Percentiles rank a stretch among this genome's conserved stretches.
Evolutionary conservation across 2,888 invertebrate genomes (phyloP).

Genomic region (Tridacna crocea): DNA sequence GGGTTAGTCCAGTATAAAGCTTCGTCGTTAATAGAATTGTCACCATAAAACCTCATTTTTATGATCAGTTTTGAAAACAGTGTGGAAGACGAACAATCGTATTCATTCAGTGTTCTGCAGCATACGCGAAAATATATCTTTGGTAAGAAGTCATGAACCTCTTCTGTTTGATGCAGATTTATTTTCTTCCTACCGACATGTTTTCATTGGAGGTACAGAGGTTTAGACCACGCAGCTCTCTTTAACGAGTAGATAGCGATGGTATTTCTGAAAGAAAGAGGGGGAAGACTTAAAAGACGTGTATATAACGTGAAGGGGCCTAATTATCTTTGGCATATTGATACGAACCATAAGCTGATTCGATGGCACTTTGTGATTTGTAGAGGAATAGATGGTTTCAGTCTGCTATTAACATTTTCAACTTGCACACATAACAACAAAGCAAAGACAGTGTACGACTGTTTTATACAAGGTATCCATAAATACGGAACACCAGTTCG

Average conservation of each 20-base stretch:
- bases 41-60: too few species aligned
- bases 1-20: too few species aligned
- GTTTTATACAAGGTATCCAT: conserved; percentile 27
- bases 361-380: conserved; percentile 53
- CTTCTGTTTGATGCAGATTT: too few species aligned
- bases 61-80: too few species aligned
- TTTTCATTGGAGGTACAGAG: conserved; percentile 27
- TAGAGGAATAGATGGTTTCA: conserved; percentile 56
- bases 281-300: conserved; percentile 35
- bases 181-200: too few species aligned
- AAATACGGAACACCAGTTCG: conserved; percentile 26
- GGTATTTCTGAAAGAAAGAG: conserved; percentile 36
- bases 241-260: conserved; percentile 23
- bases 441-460: conserved; percentile 39
- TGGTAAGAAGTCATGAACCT: too few species aligned
- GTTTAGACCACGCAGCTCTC: conserved; percentile 6
- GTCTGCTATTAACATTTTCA: conserved; percentile 36
- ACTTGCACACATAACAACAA: conserved; percentile 50
- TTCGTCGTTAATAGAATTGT: too few species aligned
- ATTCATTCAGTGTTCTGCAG: too few species aligned
- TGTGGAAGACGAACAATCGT: too few species aligned
- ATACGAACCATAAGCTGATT: conserved; percentile 56
- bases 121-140: too few species aligned
- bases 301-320: conserved; percentile 34
- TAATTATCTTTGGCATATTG: conserved; percentile 56